Evolutionary conservation across 1,140 invertebrate genomes (phyloP).

Genomic region (Latrodectus geometricus): DNA sequence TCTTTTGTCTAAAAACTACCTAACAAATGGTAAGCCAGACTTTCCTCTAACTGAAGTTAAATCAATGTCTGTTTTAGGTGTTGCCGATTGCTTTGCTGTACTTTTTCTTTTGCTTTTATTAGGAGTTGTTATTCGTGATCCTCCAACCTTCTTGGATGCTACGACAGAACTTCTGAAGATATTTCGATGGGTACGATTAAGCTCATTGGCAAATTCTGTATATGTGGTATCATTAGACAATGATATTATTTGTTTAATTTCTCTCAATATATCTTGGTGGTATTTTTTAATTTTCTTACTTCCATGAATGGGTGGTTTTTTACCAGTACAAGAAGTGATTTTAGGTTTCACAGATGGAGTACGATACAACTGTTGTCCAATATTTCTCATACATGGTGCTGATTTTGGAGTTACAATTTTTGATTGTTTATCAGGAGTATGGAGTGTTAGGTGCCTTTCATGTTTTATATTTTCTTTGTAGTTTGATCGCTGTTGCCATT

Average conservation of each 20-base stretch:
- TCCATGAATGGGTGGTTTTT: too few relatives aligned
- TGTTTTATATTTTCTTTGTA: constrained; percentile 69
- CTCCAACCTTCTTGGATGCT: not conserved
- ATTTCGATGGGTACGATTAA: not conserved
- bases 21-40: not conserved
- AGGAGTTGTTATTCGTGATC: not conserved
- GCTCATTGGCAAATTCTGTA: not conserved
- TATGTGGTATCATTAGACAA: not conserved
- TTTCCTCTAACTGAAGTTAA: not conserved
- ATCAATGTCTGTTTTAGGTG: not conserved
- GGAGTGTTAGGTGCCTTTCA: constrained; percentile 5
- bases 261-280: not conserved
- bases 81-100: not conserved
- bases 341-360: not conserved
- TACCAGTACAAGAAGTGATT: not conserved
- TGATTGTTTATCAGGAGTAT: not conserved
- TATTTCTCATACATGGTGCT: not conserved
- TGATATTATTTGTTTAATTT: not conserved
- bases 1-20: too few relatives aligned
- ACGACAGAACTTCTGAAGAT: not conserved
- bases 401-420: not conserved
- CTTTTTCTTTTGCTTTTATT: not conserved
- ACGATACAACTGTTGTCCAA: not conserved
- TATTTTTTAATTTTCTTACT: not conserved
- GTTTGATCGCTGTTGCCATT: constrained; percentile 67